Evolutionary conservation across 2,888 invertebrate genomes (phyloP).

Genomic region (Callyntrura sp.): DNA sequence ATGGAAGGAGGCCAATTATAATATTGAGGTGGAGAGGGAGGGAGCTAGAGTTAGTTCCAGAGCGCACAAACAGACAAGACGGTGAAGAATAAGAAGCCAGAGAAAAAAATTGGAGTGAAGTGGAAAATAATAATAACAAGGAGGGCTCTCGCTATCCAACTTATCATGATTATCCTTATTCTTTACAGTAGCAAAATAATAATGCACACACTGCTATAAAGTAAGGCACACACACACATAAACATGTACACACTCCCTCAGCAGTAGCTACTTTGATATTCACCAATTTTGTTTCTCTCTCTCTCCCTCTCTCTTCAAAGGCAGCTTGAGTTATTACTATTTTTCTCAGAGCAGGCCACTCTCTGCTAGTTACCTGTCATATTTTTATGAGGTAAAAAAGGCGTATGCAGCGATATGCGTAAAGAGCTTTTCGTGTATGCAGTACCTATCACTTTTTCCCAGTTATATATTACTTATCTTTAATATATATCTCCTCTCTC

Average conservation of each 20-base stretch:
- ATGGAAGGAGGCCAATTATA: conserved; percentile 69
- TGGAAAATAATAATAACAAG: conserved; percentile 49
- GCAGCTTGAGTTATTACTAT: conserved; percentile 62
- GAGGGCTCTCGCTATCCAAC: neutral
- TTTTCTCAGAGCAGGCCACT: conserved; percentile 22
- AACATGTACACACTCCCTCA: neutral
- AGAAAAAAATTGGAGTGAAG: conserved; percentile 43
- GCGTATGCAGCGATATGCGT: neutral
- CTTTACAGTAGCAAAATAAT: conserved; percentile 27
- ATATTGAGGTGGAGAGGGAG: neutral
- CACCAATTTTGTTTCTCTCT: conserved; percentile 20
- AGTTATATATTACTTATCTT: conserved; percentile 16
- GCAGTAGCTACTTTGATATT: conserved; percentile 66
- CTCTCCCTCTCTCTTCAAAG: neutral
- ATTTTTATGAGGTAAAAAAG: conserved; percentile 2
- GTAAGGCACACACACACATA: conserved; percentile 39
- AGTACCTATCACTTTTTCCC: conserved; percentile 62
- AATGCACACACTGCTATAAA: conserved; percentile 32
- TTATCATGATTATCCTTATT: conserved; percentile 54
- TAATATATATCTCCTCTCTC: neutral
- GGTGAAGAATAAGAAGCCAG: neutral
- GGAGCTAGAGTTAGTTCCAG: conserved; percentile 46
- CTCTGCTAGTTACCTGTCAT: conserved; percentile 54
- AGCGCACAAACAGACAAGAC: neutral
- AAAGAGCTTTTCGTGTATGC: no score